These are phyloP conservation scores for Mastigias papua DNA, from an alignment of 30 jellyfish, hydroid and myxozoan genomes.

Conservation along the genomic window DNA sequence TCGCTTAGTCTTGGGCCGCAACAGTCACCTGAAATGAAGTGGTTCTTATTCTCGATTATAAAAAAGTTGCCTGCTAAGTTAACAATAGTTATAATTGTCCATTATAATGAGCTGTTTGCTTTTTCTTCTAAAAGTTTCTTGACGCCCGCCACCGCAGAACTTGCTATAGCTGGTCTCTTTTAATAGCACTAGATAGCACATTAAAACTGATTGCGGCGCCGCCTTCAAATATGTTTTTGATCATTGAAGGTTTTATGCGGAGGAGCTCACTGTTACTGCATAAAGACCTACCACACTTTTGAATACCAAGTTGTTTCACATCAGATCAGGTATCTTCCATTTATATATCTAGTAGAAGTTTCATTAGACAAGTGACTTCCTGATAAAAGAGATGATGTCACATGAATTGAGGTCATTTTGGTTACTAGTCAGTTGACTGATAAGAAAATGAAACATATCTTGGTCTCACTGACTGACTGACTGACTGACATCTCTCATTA, in stretches of 20 bases:
- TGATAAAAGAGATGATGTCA: background rate
- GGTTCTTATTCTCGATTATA: background rate
- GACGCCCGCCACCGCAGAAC: background rate
- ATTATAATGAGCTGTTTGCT: background rate
- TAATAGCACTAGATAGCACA: background rate
- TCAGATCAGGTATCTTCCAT: background rate
- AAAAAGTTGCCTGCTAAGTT: background rate
- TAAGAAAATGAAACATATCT: no score
- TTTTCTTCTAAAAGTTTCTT: background rate
- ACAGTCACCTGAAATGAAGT: conserved; percentile 10
- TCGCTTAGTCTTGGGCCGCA: conserved; percentile 17
- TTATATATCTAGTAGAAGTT: background rate
- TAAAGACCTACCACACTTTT: no score
- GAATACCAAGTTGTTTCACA: no score
- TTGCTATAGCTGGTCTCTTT: no score
- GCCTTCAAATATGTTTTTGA: no score
- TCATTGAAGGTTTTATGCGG: background rate
- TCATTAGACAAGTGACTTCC: no score
- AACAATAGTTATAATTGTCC: background rate
- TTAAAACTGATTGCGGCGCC: no score
- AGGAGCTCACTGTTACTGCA: background rate
- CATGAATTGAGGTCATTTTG: background rate
- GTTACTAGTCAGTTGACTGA: background rate
- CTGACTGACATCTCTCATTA: background rate
- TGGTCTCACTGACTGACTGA: background rate